Evolutionary conservation across 2,888 invertebrate genomes (phyloP), one percentile per base, ranked within the genome.

Genomic region (Chirona hameri): DNA sequence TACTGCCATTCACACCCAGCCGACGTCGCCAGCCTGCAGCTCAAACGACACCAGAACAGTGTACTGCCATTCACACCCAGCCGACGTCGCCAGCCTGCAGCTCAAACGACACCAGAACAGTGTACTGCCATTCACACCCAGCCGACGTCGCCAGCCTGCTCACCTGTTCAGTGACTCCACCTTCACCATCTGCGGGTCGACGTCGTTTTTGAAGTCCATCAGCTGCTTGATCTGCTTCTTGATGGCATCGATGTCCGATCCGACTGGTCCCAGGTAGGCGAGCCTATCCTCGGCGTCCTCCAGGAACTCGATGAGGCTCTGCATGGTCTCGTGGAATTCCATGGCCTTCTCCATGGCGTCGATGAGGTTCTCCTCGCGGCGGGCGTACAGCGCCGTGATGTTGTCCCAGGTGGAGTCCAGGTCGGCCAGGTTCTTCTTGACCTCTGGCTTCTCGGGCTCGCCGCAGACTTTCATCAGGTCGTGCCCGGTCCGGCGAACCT

Each of bases 171-270:
- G 90, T 60, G 97, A 95, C 89, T 99, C 98, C 86, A 99, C 96
- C 89, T 97, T 96, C 83, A 98, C 96, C 95, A 98, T 98, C 87
- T 97, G 96, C 4, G 98, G 98, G 91, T 99, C 98, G 85, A 99
- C 96, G 87, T 98, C 97, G 82, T 94, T 92, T 88, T 98, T 98
- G 91, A 99, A 97, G 85, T 92, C 90, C 87, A 96, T 96, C 29
- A 98, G 91, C 86, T 98, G 97, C 83, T 93, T 92, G 87, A 98
- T 98, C 90, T 98, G 98, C 81, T 92, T 92, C 89, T 98, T 98
- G 82, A 98, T 97, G 21, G 95, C 95, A 86, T 96, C 96, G 87
- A 97, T 97, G 87, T 98, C 98, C 0, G 95, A 93, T 21, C 97
- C 97, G n/a, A 98, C 91, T 0, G 95, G 92, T 46, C 97, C 97